Conservation (phyloP, 2,888 invertebrate genomes). For the Gastracanthus pulcherrimus region DNA sequence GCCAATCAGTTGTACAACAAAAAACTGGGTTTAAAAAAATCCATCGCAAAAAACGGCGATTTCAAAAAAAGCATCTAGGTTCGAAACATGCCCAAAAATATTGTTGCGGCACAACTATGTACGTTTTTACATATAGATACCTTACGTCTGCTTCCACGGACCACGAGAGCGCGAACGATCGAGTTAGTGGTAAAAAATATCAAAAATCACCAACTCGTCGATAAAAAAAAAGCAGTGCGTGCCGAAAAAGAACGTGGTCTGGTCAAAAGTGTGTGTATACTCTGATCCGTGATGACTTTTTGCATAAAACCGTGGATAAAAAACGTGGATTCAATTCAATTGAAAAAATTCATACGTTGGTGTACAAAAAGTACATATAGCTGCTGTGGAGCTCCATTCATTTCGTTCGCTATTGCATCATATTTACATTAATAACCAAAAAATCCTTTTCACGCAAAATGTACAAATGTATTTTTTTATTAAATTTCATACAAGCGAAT, state of each 20-base stretch:
- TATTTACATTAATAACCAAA: too few relatives aligned
- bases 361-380: too few relatives aligned
- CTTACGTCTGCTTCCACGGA: constrained; percentile 48
- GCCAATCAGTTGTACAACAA: constrained; percentile 69
- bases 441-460: too few relatives aligned
- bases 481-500: too few relatives aligned
- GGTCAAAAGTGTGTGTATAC: background rate
- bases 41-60: constrained; percentile 59
- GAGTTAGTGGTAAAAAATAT: constrained; percentile 43
- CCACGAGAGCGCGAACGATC: background rate
- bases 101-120: constrained; percentile 72
- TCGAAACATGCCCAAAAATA: constrained; percentile 76
- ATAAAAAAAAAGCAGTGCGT: constrained; percentile 29
- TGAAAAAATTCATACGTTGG: too few relatives aligned
- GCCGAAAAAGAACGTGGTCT: constrained; percentile 22
- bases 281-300: background rate
- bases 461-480: too few relatives aligned
- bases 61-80: constrained; percentile 72
- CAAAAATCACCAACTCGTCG: constrained; percentile 48
- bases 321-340: background rate
- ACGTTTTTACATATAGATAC: constrained; percentile 63
- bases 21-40: constrained; percentile 61
- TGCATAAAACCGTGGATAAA: background rate
- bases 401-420: too few relatives aligned
- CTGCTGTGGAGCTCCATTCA: too few relatives aligned